Percentiles rank a stretch among this genome's conserved stretches.
Evolutionary conservation across 1,140 invertebrate genomes (phyloP).

Genomic region (Drosophila gunungcola): DNA sequence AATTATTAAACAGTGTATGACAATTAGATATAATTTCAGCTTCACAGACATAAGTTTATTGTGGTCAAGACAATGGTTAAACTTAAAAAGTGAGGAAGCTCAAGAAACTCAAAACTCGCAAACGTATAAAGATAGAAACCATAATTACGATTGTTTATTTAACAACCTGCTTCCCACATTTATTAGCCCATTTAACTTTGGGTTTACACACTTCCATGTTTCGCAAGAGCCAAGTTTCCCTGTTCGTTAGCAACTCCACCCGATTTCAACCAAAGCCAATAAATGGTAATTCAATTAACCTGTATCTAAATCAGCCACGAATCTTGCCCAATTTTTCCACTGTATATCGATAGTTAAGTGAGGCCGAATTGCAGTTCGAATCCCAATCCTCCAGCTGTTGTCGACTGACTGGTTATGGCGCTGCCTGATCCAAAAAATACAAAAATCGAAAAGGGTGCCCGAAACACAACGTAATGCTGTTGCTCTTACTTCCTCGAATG

Average conservation of each 20-base stretch:
- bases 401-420: conserved; percentile 44
- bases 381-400: conserved; percentile 34
- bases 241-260: not conserved
- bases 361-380: conserved; percentile 11
- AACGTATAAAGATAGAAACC: not conserved
- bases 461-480: conserved; percentile 72
- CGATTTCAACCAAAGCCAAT: conserved; percentile 12
- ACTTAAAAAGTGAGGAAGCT: conserved; percentile 20
- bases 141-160: conserved; percentile 11
- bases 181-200: conserved; percentile 8
- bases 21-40: conserved; percentile 17
- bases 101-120: not conserved
- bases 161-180: conserved; percentile 17
- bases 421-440: conserved; percentile 16
- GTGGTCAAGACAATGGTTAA: conserved; percentile 1
- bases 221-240: conserved; percentile 22
- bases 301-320: conserved; percentile 12
- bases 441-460: conserved; percentile 61
- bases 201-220: conserved; percentile 20
- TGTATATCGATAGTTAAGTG: conserved; percentile 24
- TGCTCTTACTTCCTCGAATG: conserved; percentile 76
- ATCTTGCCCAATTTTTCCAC: conserved; percentile 39
- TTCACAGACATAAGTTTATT: conserved; percentile 7
- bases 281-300: conserved; percentile 37
- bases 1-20: conserved; percentile 1